Evolutionary conservation across 2,797 vertebrate species (phyloP).

Genomic region (Lutjanus campechanus): DNA sequence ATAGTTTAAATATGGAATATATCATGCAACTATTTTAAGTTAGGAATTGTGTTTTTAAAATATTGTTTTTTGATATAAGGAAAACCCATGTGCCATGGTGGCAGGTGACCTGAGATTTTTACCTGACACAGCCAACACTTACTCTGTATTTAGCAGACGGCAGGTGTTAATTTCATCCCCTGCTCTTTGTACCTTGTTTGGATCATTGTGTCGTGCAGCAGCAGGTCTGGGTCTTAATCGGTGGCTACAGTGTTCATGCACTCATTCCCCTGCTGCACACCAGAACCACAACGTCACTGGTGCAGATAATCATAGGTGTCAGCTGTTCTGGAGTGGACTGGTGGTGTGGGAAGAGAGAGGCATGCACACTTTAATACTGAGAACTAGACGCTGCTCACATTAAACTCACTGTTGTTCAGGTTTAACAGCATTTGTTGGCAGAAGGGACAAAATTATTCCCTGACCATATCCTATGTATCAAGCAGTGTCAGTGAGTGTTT

Average conservation of each 20-base stretch:
- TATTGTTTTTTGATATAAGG: too few species aligned
- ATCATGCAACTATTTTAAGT: too few species aligned
- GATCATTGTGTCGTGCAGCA: neutral
- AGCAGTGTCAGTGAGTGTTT: too few species aligned
- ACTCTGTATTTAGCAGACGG: too few species aligned
- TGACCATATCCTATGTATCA: neutral
- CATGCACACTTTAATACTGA: neutral
- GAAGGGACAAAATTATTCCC: neutral
- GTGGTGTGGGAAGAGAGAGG: neutral
- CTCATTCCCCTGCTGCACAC: neutral
- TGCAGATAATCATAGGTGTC: neutral
- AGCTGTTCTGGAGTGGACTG: neutral
- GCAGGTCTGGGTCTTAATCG: neutral
- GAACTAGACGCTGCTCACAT: neutral
- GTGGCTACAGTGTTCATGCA: neutral
- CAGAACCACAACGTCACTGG: neutral
- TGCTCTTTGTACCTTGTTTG: neutral
- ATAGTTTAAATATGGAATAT: too few species aligned
- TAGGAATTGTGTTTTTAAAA: too few species aligned
- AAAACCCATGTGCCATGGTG: too few species aligned
- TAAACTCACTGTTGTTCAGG: neutral
- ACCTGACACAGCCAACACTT: too few species aligned
- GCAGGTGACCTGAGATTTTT: too few species aligned
- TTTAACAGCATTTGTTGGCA: neutral
- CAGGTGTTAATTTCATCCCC: too few species aligned